These are phyloP conservation scores for Eulemur mongoz DNA, from an alignment of 2,797 vertebrate species.

Conservation along the genomic window DNA sequence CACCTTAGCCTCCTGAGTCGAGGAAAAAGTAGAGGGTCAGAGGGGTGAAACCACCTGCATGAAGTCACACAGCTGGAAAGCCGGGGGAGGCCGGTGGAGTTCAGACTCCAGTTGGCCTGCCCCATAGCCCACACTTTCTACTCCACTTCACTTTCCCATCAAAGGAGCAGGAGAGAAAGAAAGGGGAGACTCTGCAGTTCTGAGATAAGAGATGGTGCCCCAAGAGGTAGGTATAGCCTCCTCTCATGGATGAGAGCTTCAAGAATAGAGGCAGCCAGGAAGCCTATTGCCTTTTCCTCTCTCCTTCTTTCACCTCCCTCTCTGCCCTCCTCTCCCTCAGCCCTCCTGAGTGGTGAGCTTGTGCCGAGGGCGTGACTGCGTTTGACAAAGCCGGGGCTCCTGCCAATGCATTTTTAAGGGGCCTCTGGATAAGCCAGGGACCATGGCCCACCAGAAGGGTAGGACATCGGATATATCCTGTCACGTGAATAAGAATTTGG, in stretches of 20 bases:
- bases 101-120: no score
- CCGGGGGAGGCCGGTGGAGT: fast-evolving
- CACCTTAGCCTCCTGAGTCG: not conserved
- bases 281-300: not conserved
- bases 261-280: not conserved
- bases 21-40: not conserved
- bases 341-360: not conserved
- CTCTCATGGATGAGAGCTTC: not conserved
- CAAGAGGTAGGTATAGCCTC: not conserved
- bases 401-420: not conserved
- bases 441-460: fast-evolving
- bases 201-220: not conserved
- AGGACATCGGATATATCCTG: no score
- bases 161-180: not conserved
- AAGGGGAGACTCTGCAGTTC: not conserved
- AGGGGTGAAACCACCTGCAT: not conserved
- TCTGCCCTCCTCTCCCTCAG: fast-evolving
- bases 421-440: not conserved
- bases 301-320: not conserved
- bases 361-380: not conserved
- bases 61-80: not conserved
- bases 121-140: not conserved
- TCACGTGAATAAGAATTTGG: not conserved
- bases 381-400: not conserved
- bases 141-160: not conserved